Base-by-base conservation (phyloP, 2,113 vertebrate species). In the Rhodinocichla rosea region DNA sequence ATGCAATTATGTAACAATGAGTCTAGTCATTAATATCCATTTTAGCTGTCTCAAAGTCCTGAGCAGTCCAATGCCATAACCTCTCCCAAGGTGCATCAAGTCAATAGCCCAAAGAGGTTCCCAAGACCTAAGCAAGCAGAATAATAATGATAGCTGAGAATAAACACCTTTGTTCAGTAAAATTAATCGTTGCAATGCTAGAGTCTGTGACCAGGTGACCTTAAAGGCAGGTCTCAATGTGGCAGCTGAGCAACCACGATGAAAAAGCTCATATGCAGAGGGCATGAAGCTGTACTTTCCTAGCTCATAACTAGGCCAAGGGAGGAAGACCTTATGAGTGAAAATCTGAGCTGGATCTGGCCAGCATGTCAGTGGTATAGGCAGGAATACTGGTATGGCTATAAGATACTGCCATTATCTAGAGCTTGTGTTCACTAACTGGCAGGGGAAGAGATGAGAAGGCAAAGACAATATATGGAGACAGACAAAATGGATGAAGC, bases 1-100 rank as follows among this genome's bases (percentile, higher is more conserved):
- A 91, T 92, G 80, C 83, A 93, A 87, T 95, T 96, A 82, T 79
- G 47, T 23, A 95, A 94, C 93, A 96, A 95, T 94, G 96, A 96
- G 60, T 15, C 37, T 20, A 33, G 83, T 71, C 76, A 96, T 96
- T 90, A 95, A 96, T 93, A 93, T 62, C 94, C 88, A 90, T 93
- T 93, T 92, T 82, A 94, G 44, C 57, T 76, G 76, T 87, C 83
- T 90, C 80, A 87, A 90, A 64, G 83, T 60, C 76, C 90, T 89
- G 83, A 81, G 76, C 44, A 49, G 78, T 71, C 40, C 49, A 71
- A 20, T n/a, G 19, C 79, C 68, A 59, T 67, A 95, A 92, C 35
- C 39, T 24, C 26, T 89, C 40, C 56, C 2, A 2, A 57, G 63
- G 13, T 75, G 44, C 49, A 68, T 90, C 86, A 83, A 78, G 65